Evolutionary conservation across 2,113 vertebrate species (phyloP).

Genomic region (Sminthopsis crassicaudata): DNA sequence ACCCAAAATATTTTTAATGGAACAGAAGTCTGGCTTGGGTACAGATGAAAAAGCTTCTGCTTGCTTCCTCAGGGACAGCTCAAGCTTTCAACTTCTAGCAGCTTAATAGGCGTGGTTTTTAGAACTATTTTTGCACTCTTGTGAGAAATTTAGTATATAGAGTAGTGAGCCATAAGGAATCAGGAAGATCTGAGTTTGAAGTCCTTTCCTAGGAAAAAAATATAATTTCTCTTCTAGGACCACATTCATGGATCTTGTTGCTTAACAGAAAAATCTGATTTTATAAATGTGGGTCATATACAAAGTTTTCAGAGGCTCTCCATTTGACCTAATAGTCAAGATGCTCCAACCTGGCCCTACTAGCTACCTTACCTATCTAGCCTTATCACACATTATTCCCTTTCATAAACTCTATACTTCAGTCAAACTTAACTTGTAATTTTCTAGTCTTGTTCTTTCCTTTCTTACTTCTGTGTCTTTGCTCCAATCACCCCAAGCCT

Average conservation of each 20-base stretch:
- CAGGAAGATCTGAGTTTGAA: background rate
- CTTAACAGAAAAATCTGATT: background rate
- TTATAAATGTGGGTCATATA: background rate
- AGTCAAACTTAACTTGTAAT: background rate
- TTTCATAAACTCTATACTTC: background rate
- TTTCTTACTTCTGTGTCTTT: background rate
- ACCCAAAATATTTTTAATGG: background rate
- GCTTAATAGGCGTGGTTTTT: background rate
- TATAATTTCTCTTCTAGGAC: background rate
- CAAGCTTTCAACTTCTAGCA: background rate
- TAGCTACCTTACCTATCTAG: background rate
- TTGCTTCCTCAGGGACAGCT: background rate
- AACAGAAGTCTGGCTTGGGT: background rate
- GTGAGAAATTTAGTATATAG: background rate
- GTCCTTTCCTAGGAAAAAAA: background rate
- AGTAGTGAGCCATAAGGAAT: background rate
- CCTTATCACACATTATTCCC: background rate
- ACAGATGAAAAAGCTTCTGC: background rate
- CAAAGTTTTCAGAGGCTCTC: background rate
- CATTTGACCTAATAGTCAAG: background rate
- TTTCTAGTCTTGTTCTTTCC: background rate
- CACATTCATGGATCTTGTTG: background rate
- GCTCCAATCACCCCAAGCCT: background rate
- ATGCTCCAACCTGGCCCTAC: background rate
- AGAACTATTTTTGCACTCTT: background rate